Conservation (phyloP, 1,140 invertebrate genomes). For the Drosophila kikkawai region DNA sequence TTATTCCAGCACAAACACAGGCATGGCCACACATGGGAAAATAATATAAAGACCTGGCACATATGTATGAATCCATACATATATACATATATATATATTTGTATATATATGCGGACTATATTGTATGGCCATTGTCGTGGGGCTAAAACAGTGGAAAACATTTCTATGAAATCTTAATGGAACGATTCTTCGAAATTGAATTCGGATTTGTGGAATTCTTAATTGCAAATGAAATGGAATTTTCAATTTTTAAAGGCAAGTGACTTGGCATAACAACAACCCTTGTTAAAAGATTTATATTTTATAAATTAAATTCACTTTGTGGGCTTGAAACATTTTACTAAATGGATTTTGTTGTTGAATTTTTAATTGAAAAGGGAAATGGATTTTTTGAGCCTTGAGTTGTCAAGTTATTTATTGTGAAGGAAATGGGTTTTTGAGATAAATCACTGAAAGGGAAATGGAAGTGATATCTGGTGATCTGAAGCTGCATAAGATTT, state of each 20-base stretch:
- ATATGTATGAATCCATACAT: conserved; percentile 25
- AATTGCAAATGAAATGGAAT: conserved; percentile 41
- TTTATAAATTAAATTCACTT: conserved; percentile 4
- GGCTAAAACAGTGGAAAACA: conserved; percentile 51
- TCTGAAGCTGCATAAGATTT: not conserved
- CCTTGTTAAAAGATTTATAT: not conserved
- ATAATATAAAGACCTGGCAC: conserved; percentile 33
- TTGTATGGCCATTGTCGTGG: conserved; percentile 44
- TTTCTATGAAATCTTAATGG: conserved; percentile 47
- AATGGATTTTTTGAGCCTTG: conserved; percentile 6
- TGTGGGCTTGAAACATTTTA: not conserved
- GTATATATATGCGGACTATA: conserved; percentile 21
- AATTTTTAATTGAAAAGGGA: conserved; percentile 24
- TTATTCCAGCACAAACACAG: conserved; percentile 38
- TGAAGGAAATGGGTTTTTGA: not conserved
- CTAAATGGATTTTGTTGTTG: conserved; percentile 22
- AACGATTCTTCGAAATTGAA: conserved; percentile 45
- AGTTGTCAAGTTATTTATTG: conserved; percentile 17
- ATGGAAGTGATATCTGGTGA: not conserved
- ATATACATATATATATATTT: conserved; percentile 2
- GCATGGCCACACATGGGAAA: conserved; percentile 15
- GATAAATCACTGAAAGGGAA: not conserved
- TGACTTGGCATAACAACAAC: not conserved
- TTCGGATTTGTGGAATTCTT: conserved; percentile 45
- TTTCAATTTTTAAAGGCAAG: conserved; percentile 5